Conservation (phyloP, 2,113 vertebrate genomes). For the Oncorhynchus masou region DNA sequence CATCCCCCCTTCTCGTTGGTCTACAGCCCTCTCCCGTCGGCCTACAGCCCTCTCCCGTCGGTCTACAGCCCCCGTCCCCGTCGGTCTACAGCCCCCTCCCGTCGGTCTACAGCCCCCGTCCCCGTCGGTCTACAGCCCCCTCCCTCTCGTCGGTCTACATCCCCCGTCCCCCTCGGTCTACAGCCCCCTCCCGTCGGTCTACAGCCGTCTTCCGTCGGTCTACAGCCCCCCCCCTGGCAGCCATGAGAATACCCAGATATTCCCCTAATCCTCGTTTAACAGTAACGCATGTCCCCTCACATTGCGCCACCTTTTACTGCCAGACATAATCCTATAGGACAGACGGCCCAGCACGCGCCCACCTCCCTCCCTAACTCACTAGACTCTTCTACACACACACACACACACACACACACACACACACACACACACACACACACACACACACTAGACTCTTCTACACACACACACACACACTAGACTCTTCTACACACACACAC, state of each 20-base stretch:
- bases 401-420: not conserved
- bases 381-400: not conserved
- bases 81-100: too few relatives aligned
- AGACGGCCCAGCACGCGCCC: slow-evolving; percentile 12
- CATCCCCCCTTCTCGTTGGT: too few relatives aligned
- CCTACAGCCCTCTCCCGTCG: too few relatives aligned
- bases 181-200: not conserved
- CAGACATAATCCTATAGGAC: slow-evolving; percentile 44
- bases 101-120: too few relatives aligned
- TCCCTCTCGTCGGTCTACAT: too few relatives aligned
- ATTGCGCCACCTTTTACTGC: slow-evolving; percentile 32
- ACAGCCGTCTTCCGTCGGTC: too few relatives aligned
- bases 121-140: not conserved
- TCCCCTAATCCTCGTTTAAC: slow-evolving; percentile 48
- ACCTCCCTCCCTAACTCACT: not conserved
- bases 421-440: not conserved
- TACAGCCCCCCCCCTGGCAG: not conserved
- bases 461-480: not conserved
- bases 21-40: too few relatives aligned
- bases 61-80: too few relatives aligned
- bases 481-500: slow-evolving; percentile 4
- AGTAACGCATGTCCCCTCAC: slow-evolving; percentile 40
- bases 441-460: not conserved
- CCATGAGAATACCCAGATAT: slow-evolving; percentile 60
- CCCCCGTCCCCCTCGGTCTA: too few relatives aligned